Percentiles rank a stretch among this genome's conserved stretches.
Evolutionary conservation across 2,888 invertebrate species (phyloP).

Genomic region (Junonia oenone): DNA sequence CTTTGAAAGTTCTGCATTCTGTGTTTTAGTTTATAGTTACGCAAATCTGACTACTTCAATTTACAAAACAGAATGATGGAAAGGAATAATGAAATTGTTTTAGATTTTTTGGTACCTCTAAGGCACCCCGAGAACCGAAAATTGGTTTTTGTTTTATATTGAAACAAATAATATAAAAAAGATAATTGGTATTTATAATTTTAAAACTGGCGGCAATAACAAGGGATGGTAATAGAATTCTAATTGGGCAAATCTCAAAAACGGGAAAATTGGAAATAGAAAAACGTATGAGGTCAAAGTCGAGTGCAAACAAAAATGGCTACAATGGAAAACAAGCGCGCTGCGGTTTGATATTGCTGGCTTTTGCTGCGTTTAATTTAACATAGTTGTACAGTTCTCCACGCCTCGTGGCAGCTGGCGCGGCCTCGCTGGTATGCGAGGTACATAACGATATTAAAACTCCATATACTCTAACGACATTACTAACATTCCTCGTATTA

Average conservation of each 20-base stretch:
- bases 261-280: not conserved
- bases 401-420: conserved; percentile 27
- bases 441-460: conserved; percentile 12
- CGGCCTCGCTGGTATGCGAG: conserved; percentile 22
- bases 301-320: not conserved
- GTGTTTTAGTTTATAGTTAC: no score
- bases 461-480: not conserved
- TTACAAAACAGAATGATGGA: no score
- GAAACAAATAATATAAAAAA: no score
- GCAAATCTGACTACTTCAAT: no score
- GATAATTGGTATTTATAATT: no score
- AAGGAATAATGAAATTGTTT: no score
- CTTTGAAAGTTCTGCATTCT: conserved; percentile 71
- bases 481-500: not conserved
- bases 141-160: no score
- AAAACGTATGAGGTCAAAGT: not conserved
- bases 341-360: conserved; percentile 27
- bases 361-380: conserved; percentile 31
- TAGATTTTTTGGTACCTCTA: no score
- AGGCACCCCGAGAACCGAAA: no score
- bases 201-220: no score
- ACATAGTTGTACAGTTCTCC: conserved; percentile 32
- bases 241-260: not conserved
- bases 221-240: no score
- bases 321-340: conserved; percentile 21